Percentiles rank a stretch among this genome's conserved stretches.
These are phyloP conservation scores for Aurelia sp. DNA, from an alignment of 30 jellyfish, hydroid and myxozoan species.

Conservation along the genomic window DNA sequence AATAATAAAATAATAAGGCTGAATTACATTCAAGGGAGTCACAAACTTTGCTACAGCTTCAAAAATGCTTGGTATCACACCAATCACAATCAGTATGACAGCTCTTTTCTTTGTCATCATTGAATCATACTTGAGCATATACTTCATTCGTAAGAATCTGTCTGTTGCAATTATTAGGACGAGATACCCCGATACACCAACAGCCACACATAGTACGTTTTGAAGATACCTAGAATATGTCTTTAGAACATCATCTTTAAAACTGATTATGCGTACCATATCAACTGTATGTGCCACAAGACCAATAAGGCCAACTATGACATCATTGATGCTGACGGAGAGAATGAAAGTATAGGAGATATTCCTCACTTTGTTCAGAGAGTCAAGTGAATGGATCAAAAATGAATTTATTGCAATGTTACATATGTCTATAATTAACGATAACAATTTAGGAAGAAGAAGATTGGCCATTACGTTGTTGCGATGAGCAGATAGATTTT, in stretches of 20 bases:
- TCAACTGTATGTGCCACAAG: background rate
- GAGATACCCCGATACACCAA: background rate
- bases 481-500: no score
- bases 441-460: background rate
- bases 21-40: background rate
- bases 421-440: background rate
- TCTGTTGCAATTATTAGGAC: background rate
- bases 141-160: background rate
- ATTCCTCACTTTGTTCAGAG: background rate
- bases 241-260: background rate
- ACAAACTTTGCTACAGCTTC: background rate
- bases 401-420: background rate
- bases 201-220: background rate
- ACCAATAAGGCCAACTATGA: background rate
- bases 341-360: background rate
- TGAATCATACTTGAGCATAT: background rate
- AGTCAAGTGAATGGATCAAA: background rate
- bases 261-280: background rate
- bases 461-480: no score
- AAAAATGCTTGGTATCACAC: background rate
- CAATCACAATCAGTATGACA: background rate
- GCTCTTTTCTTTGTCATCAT: constrained; percentile 1
- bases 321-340: background rate
- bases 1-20: background rate
- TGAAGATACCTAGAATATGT: background rate